phyloP scores from a whole-genome alignment of 1,140 invertebrate genomes.

The Hetaerina americana region DNA sequence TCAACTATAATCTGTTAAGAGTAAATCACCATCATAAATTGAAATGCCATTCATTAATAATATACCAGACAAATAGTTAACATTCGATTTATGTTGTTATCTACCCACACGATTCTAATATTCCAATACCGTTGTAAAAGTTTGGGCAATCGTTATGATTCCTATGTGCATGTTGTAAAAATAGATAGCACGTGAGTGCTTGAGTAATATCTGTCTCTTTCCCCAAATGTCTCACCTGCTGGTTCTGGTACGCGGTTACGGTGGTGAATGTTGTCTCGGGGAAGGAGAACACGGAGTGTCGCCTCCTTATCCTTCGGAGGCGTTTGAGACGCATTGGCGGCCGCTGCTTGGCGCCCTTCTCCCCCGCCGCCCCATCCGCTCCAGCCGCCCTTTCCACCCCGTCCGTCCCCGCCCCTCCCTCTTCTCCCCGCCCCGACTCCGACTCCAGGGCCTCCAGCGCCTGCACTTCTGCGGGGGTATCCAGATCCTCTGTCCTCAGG shows the following conservation, averaged over 20 bases:
- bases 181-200: too few relatives aligned
- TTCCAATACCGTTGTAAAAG: too few relatives aligned
- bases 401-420: background rate
- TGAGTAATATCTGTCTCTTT: too few relatives aligned
- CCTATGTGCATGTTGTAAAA: too few relatives aligned
- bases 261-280: conserved; percentile 42
- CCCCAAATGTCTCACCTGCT: conserved; percentile 33
- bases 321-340: background rate
- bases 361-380: background rate
- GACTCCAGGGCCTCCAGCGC: background rate
- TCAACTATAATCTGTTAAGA: too few relatives aligned
- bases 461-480: conserved; percentile 21
- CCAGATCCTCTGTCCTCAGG: conserved; percentile 12
- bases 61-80: too few relatives aligned
- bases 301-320: background rate
- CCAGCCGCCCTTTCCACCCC: background rate
- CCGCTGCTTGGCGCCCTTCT: background rate
- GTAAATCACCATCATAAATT: too few relatives aligned
- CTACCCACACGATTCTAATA: too few relatives aligned
- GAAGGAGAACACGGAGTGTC: conserved; percentile 34
- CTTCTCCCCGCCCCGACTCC: background rate
- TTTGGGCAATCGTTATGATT: too few relatives aligned
- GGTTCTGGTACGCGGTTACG: conserved; percentile 48
- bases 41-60: too few relatives aligned
- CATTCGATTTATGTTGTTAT: too few relatives aligned